Evolutionary conservation across 2,113 vertebrate genomes (phyloP).

Genomic region (Baryphthengus martii): DNA sequence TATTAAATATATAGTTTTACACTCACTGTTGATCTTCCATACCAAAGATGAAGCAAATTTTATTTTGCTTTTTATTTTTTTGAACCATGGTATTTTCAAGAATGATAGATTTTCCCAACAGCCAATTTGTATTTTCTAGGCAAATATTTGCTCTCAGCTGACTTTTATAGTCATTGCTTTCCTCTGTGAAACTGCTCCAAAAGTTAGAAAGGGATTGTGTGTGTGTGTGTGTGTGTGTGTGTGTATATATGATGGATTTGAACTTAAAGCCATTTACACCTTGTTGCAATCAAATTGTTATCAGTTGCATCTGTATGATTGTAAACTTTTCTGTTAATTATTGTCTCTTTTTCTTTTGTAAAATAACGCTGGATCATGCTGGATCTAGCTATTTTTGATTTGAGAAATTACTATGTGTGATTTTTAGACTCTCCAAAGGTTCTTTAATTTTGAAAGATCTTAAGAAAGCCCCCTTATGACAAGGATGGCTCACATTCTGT

Average conservation of each 20-base stretch:
- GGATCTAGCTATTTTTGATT: neutral
- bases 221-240: neutral
- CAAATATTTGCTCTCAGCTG: neutral
- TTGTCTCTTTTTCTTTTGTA: neutral
- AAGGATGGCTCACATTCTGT: neutral
- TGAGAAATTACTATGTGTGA: neutral
- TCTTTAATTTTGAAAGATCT: neutral
- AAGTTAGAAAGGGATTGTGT: neutral
- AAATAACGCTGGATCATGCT: neutral
- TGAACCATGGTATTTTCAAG: neutral
- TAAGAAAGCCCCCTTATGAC: neutral
- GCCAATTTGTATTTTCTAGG: neutral
- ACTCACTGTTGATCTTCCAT: neutral
- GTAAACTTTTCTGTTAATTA: neutral
- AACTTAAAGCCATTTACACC: neutral
- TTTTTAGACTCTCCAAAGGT: neutral
- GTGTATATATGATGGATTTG: neutral
- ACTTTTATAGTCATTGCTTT: neutral
- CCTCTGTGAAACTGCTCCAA: neutral
- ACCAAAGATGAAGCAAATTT: neutral
- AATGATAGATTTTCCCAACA: neutral
- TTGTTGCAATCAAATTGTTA: neutral
- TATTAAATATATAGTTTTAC: neutral
- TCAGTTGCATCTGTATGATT: neutral
- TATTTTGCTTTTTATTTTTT: neutral